phyloP scores from a whole-genome alignment of 1,140 invertebrate genomes.

The Rhopalosiphum maidis region DNA sequence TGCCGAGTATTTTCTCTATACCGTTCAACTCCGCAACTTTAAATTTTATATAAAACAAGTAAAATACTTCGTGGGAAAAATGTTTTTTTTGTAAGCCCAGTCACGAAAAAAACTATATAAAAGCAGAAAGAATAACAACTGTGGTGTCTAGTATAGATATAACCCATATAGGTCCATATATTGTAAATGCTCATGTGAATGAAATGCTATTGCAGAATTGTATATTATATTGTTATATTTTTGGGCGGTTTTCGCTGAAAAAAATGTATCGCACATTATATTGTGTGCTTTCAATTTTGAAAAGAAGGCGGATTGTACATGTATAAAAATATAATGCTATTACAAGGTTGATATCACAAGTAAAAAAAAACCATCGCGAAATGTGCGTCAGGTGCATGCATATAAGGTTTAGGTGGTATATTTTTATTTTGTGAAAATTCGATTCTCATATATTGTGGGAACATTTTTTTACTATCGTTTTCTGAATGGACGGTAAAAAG shows the following conservation, averaged over 20 bases:
- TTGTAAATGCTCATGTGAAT: constrained; percentile 5
- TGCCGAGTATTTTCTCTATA: neutral
- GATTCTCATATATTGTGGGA: neutral
- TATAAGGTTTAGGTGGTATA: constrained; percentile 11
- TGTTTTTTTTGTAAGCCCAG: neutral
- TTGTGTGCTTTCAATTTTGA: constrained; percentile 31
- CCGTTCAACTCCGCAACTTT: neutral
- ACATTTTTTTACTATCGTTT: neutral
- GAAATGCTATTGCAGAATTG: neutral
- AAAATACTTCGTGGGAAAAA: constrained; percentile 28
- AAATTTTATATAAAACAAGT: neutral
- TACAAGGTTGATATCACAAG: constrained; percentile 7
- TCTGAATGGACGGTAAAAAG: neutral
- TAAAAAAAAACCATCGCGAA: constrained; percentile 14
- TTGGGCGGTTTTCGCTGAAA: constrained; percentile 9
- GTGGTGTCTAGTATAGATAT: neutral
- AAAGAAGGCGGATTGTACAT: constrained; percentile 39
- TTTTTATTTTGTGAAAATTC: neutral
- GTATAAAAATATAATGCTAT: neutral
- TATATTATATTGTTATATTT: constrained; percentile 33
- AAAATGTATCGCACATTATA: constrained; percentile 28
- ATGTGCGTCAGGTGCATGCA: constrained; percentile 6
- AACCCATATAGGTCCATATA: neutral
- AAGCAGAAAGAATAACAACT: constrained; percentile 11
- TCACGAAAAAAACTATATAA: neutral